phyloP scores from a whole-genome alignment of 2,113 vertebrate species.

The Rhinolophus ferrumequinum region DNA sequence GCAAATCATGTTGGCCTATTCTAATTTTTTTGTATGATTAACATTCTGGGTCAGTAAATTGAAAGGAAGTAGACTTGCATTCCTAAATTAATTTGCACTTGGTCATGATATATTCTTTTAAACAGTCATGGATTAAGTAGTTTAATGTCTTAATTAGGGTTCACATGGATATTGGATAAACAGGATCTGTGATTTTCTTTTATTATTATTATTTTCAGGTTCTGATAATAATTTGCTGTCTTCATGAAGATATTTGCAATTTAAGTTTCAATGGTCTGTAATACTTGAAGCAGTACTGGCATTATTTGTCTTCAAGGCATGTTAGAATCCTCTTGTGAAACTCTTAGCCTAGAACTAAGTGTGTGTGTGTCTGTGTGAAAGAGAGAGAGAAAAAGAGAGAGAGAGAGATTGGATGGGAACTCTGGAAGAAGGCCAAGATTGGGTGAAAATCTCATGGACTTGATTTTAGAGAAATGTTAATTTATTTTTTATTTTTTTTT shows the following conservation, averaged over 20 bases:
- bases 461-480: neutral
- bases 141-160: neutral
- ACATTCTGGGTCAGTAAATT: neutral
- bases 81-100: neutral
- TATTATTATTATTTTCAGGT: neutral
- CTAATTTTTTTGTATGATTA: neutral
- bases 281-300: neutral
- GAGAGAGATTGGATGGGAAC: neutral
- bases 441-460: neutral
- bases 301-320: neutral
- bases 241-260: neutral
- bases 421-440: neutral
- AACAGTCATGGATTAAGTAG: neutral
- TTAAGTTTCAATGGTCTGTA: slow-evolving; percentile 25
- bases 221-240: slow-evolving; percentile 6
- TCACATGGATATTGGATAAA: neutral
- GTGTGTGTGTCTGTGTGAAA: neutral
- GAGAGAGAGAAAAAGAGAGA: too few species aligned
- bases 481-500: neutral
- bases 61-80: neutral
- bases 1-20: neutral
- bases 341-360: neutral
- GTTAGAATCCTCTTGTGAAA: neutral
- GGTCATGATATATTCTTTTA: neutral
- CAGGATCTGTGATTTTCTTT: neutral